Conservation (phyloP, 1,140 invertebrate genomes). For the Drosophila littoralis region DNA sequence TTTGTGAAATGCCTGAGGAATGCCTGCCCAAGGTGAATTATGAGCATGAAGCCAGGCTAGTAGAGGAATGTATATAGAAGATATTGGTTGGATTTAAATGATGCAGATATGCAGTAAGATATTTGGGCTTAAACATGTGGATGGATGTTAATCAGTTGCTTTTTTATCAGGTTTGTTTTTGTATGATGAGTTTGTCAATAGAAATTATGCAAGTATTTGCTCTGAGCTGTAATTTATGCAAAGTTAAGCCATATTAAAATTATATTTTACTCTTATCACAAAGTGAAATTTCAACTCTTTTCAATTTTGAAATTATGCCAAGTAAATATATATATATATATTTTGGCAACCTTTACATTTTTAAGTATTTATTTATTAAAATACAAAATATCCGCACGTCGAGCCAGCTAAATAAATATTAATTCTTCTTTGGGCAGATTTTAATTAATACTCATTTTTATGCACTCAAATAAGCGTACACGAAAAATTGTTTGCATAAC, state of each 20-base stretch:
- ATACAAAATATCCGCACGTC: too few relatives aligned
- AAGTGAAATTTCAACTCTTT: too few relatives aligned
- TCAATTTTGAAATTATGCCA: too few relatives aligned
- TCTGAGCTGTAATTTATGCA: background rate
- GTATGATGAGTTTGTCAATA: background rate
- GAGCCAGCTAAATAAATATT: too few relatives aligned
- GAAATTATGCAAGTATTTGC: background rate
- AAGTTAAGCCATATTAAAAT: background rate
- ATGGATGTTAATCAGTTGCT: too few relatives aligned
- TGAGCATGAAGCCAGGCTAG: background rate
- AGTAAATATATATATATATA: too few relatives aligned
- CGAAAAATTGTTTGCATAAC: too few relatives aligned
- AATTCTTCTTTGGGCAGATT: background rate
- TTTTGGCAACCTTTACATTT: too few relatives aligned
- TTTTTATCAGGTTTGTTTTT: background rate
- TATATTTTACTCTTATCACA: too few relatives aligned
- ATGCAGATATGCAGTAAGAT: background rate
- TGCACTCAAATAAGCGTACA: too few relatives aligned
- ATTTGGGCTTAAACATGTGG: background rate
- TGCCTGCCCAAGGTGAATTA: conserved; percentile 9
- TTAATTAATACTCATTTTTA: background rate
- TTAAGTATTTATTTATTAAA: too few relatives aligned
- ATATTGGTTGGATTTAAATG: background rate
- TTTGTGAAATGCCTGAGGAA: conserved; percentile 27
- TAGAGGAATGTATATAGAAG: conserved; percentile 1